Percentiles rank a stretch among this genome's conserved stretches.
phyloP scores from a whole-genome alignment of 1,140 invertebrate genomes.

The Trypoxylus dichotomus region DNA sequence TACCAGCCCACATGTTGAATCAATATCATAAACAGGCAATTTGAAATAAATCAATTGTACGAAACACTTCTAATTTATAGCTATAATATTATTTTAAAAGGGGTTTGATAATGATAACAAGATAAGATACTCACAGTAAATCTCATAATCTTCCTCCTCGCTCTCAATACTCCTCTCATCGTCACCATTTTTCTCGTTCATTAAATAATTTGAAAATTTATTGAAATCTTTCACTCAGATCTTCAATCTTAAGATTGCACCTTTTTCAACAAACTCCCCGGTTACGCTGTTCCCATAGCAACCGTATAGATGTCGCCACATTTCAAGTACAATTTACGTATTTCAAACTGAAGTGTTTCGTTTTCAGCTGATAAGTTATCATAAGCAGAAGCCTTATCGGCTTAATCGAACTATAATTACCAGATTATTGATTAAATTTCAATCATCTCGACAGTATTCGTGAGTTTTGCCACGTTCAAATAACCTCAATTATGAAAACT shows the following conservation, averaged over 20 bases:
- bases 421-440: not conserved
- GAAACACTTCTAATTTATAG: not conserved
- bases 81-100: not conserved
- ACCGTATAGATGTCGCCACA: slow-evolving; percentile 26
- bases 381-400: not conserved
- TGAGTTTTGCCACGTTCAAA: slow-evolving; percentile 8
- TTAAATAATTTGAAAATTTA: slow-evolving; percentile 14
- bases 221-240: too few species aligned
- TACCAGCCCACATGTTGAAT: not conserved
- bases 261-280: slow-evolving; percentile 8
- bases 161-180: not conserved
- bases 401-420: not conserved
- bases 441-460: not conserved
- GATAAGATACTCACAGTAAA: slow-evolving; percentile 34
- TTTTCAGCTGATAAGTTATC: not conserved
- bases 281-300: slow-evolving; percentile 29
- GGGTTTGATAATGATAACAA: not conserved
- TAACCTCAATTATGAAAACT: slow-evolving; percentile 29
- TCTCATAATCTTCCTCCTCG: slow-evolving; percentile 35
- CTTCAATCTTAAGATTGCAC: not conserved
- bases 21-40: not conserved
- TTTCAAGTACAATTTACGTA: not conserved
- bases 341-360: not conserved
- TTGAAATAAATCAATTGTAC: not conserved
- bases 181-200: not conserved